phyloP scores from a whole-genome alignment of 2,888 invertebrate genomes.

The Neocrepidodera transversa region DNA sequence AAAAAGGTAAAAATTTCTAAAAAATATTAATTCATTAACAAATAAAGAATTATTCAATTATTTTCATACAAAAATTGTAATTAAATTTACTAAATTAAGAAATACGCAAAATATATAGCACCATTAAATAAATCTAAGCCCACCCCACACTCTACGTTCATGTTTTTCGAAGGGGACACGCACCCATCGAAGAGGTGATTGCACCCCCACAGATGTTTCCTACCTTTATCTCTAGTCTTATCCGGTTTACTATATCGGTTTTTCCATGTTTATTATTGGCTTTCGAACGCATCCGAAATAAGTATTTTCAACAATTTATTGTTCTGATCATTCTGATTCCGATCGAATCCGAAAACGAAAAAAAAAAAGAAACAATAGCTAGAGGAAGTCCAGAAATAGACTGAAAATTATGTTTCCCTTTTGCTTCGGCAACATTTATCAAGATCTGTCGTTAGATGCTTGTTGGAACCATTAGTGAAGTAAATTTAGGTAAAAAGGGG shows the following conservation, averaged over 20 bases:
- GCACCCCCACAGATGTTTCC: constrained; percentile 45
- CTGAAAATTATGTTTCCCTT: constrained; percentile 14
- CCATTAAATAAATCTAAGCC: no score
- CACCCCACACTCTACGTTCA: no score
- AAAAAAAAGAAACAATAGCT: constrained; percentile 12
- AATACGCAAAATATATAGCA: no score
- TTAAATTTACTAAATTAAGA: no score
- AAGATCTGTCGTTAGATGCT: constrained; percentile 6
- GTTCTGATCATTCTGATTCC: constrained; percentile 7
- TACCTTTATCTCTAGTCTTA: constrained; percentile 40
- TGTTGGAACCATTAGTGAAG: constrained; percentile 1
- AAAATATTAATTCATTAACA: no score
- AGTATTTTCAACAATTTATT: constrained; percentile 16
- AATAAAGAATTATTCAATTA: no score
- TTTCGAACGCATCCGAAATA: constrained; percentile 11
- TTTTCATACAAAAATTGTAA: no score
- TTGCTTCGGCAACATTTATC: constrained; percentile 7
- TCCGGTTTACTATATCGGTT: constrained; percentile 35
- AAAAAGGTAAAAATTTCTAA: no score
- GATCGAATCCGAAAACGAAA: constrained; percentile 9
- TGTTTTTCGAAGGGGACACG: constrained; percentile 4
- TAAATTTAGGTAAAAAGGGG: constrained; percentile 1
- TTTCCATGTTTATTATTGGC: constrained; percentile 25
- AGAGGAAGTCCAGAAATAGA: constrained; percentile 26
- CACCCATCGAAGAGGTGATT: constrained; percentile 18